phyloP scores from a whole-genome alignment of 2,888 invertebrate species.

The Chrysodeixis includens region DNA sequence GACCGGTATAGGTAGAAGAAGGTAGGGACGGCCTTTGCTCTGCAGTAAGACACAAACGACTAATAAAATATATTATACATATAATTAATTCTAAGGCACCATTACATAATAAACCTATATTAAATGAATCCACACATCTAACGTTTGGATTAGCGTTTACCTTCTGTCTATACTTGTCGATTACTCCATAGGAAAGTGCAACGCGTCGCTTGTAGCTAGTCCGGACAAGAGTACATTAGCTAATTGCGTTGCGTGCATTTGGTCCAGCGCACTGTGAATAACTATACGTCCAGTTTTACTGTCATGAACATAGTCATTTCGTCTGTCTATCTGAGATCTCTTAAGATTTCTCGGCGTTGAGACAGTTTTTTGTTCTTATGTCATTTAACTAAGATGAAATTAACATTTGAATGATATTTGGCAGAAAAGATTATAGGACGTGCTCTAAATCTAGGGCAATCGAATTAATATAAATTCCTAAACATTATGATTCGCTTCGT shows the following conservation, averaged over 20 bases:
- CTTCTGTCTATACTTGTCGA: background rate
- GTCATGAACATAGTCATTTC: background rate
- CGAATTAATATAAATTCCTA: too few species aligned
- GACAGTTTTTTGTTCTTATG: background rate
- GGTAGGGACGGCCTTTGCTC: too few species aligned
- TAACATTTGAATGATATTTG: too few species aligned
- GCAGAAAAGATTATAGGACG: too few species aligned
- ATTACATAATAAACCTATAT: too few species aligned
- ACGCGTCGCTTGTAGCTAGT: background rate
- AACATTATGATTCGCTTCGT: too few species aligned
- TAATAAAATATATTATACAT: too few species aligned
- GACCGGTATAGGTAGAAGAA: too few species aligned
- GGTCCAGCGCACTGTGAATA: background rate
- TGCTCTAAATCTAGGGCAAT: too few species aligned
- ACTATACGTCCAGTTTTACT: background rate
- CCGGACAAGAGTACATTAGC: constrained; percentile 5
- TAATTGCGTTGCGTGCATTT: constrained; percentile 2
- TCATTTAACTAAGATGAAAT: too few species aligned
- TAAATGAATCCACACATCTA: background rate
- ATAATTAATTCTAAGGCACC: too few species aligned
- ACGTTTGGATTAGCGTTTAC: background rate
- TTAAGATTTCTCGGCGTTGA: background rate
- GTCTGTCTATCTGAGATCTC: background rate
- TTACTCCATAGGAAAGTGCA: background rate
- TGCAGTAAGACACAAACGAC: too few species aligned